phyloP scores from a whole-genome alignment of 2,113 vertebrate species.

The Prionailurus viverrinus region DNA sequence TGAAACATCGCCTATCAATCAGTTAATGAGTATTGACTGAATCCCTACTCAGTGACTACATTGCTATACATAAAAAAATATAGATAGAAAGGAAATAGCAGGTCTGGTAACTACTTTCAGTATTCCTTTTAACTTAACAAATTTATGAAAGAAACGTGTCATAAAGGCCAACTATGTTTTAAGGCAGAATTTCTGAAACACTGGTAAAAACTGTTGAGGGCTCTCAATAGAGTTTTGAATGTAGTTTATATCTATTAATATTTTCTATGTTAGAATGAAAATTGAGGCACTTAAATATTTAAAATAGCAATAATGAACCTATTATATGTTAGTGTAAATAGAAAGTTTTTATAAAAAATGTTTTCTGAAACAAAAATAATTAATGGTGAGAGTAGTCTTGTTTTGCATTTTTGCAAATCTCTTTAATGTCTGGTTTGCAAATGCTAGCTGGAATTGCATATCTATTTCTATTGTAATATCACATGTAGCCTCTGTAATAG shows the following conservation, averaged over 20 bases:
- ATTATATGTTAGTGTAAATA: not conserved
- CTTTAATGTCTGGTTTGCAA: not conserved
- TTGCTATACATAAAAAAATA: not conserved
- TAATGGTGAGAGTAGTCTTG: not conserved
- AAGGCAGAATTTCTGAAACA: not conserved
- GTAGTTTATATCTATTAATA: not conserved
- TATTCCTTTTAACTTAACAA: not conserved
- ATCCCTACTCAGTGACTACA: not conserved
- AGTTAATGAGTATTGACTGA: not conserved
- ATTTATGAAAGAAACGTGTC: not conserved
- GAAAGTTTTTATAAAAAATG: not conserved
- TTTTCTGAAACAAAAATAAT: conserved; percentile 1
- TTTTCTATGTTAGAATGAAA: conserved; percentile 19
- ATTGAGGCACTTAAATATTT: not conserved
- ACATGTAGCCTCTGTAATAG: not conserved
- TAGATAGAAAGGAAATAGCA: not conserved
- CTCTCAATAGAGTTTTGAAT: not conserved
- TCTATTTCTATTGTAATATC: not conserved
- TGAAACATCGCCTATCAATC: not conserved
- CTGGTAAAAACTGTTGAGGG: not conserved
- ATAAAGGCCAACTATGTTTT: not conserved
- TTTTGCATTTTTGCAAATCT: conserved; percentile 26
- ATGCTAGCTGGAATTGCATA: not conserved
- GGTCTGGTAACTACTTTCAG: not conserved
- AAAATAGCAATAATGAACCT: not conserved